Evolutionary conservation across 37 sponge, comb jelly and placozoan genomes (phyloP).

Genomic region (Aplysina aerophoba): DNA sequence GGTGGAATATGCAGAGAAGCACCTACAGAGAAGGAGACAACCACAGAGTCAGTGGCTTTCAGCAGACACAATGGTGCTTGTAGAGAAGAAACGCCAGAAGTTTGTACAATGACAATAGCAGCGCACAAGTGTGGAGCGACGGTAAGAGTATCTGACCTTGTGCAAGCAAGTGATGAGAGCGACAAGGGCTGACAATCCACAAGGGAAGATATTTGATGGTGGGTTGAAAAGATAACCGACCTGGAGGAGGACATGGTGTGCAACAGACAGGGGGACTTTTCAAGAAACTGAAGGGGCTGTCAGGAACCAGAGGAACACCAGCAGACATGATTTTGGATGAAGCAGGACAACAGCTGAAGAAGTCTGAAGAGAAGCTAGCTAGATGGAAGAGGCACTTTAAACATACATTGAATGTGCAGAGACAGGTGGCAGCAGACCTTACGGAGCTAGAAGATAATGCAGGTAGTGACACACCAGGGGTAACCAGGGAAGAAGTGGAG

Average conservation of each 20-base stretch:
- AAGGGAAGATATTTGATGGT: too few relatives aligned
- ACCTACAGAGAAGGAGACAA: too few relatives aligned
- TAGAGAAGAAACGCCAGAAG: neutral
- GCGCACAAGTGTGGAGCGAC: neutral
- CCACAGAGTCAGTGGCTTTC: too few relatives aligned
- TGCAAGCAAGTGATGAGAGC: conserved; percentile 1
- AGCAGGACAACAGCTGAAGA: too few relatives aligned
- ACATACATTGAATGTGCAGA: too few relatives aligned
- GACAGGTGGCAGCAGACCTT: too few relatives aligned
- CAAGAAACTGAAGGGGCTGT: neutral
- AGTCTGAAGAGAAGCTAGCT: too few relatives aligned
- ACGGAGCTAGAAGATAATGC: too few relatives aligned
- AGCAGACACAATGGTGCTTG: neutral
- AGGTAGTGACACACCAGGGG: too few relatives aligned
- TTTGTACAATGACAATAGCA: neutral
- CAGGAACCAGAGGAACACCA: neutral
- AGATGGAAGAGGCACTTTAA: too few relatives aligned
- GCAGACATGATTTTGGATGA: too few relatives aligned
- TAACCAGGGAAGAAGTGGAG: neutral
- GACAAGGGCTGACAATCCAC: neutral
- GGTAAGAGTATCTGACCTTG: neutral
- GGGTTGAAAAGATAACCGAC: neutral
- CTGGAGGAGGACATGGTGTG: neutral
- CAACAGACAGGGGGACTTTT: neutral
- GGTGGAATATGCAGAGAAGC: too few relatives aligned